Conservation (phyloP, 2,888 invertebrate genomes). For the Drosophila rellima region DNA sequence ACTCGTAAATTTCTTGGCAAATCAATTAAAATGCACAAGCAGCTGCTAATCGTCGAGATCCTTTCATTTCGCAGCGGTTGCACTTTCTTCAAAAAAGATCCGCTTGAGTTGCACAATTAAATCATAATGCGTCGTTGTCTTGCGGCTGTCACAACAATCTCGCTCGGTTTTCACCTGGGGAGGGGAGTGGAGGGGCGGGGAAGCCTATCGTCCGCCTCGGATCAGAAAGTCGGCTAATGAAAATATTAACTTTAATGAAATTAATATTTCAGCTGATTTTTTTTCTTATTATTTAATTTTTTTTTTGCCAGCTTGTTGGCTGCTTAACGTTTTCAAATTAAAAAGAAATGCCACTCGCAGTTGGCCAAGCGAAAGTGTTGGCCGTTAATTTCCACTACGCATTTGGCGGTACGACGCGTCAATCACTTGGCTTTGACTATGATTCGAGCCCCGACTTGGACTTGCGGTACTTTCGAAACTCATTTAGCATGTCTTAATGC, state of each 20-base stretch:
- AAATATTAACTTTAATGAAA: slow-evolving; percentile 77
- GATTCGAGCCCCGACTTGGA: slow-evolving; percentile 6
- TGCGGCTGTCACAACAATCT: slow-evolving; percentile 59
- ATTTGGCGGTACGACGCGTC: slow-evolving; percentile 61
- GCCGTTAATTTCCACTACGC: slow-evolving; percentile 72
- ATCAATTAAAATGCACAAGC: slow-evolving; percentile 46
- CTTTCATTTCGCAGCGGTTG: slow-evolving; percentile 61
- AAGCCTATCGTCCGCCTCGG: slow-evolving; percentile 46
- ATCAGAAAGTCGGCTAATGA: slow-evolving; percentile 76
- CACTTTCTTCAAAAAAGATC: slow-evolving; percentile 54
- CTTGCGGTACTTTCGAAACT: slow-evolving; percentile 69
- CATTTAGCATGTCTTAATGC: slow-evolving; percentile 79
- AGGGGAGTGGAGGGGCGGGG: background rate
- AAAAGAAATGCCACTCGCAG: slow-evolving; percentile 55
- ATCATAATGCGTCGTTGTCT: slow-evolving; percentile 54
- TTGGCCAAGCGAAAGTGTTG: slow-evolving; percentile 72
- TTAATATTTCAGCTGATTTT: slow-evolving; percentile 66
- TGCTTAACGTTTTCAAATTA: slow-evolving; percentile 45
- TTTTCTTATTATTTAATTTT: background rate
- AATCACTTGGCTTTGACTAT: slow-evolving; percentile 56
- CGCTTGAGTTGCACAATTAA: slow-evolving; percentile 60
- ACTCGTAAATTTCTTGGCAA: slow-evolving; percentile 39
- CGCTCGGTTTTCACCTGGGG: slow-evolving; percentile 18
- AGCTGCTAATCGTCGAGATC: slow-evolving; percentile 54
- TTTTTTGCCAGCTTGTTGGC: slow-evolving; percentile 14